Percentiles rank a stretch among this genome's conserved stretches.
phyloP scores from a whole-genome alignment of 1,140 invertebrate genomes.

The Trichonephila clavata region DNA sequence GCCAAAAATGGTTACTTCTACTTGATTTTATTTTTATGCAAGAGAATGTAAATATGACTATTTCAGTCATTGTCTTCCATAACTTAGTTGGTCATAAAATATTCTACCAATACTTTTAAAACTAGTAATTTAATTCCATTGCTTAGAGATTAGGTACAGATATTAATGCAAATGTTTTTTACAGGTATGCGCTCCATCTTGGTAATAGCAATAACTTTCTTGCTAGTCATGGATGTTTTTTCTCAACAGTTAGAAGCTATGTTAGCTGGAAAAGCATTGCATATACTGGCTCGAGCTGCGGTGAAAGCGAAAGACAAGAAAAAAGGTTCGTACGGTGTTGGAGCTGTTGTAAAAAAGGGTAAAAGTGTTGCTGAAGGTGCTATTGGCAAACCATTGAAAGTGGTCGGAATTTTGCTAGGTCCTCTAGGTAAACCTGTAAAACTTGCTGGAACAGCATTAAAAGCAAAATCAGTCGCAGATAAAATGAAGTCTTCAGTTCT shows the following conservation, averaged over 20 bases:
- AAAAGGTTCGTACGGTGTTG: not conserved
- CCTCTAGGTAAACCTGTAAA: conserved; percentile 34
- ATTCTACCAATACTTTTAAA: too few relatives aligned
- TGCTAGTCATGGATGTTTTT: not conserved
- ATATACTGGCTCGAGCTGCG: not conserved
- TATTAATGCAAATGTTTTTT: not conserved
- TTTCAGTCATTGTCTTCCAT: too few relatives aligned
- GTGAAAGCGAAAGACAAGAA: conserved; percentile 50
- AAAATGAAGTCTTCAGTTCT: conserved; percentile 37
- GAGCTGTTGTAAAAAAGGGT: not conserved
- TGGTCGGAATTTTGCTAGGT: conserved; percentile 47
- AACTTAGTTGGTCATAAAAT: too few relatives aligned
- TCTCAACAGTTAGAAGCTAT: conserved; percentile 28
- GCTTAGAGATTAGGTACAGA: not conserved
- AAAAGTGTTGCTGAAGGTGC: conserved; percentile 34
- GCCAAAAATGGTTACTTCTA: too few relatives aligned
- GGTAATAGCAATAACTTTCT: not conserved
- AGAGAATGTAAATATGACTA: too few relatives aligned
- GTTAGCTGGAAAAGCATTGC: not conserved
- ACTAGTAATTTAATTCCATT: too few relatives aligned
- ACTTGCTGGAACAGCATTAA: conserved; percentile 6
- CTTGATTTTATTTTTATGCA: too few relatives aligned
- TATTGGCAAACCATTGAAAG: conserved; percentile 38
- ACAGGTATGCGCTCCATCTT: conserved; percentile 23
- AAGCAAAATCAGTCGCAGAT: conserved; percentile 22